Conservation (phyloP, 64 coral and sea anemone genomes). For the Porites lutea region DNA sequence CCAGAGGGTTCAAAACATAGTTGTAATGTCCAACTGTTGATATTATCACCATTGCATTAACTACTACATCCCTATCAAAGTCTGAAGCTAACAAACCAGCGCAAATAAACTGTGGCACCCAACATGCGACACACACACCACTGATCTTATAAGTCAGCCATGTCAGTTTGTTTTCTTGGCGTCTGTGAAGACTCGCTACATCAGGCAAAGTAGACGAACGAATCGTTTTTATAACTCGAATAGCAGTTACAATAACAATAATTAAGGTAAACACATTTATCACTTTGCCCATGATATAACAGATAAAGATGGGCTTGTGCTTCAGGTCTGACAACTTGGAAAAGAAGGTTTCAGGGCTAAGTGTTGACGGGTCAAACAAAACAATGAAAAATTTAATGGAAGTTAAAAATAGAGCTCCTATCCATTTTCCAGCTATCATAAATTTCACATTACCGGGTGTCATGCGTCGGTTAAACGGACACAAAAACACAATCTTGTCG, state of each 20-base stretch:
- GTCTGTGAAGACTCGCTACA: not conserved
- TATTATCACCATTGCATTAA: not conserved
- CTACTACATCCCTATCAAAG: not conserved
- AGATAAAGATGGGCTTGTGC: not conserved
- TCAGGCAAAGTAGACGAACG: not conserved
- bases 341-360: not conserved
- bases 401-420: not conserved
- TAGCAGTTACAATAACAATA: not conserved
- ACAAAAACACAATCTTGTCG: slow-evolving; percentile 14
- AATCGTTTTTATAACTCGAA: not conserved
- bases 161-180: not conserved
- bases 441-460: not conserved
- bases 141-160: not conserved
- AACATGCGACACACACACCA: not conserved
- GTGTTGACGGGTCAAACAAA: not conserved
- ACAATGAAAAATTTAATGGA: not conserved
- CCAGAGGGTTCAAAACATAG: slow-evolving; percentile 1
- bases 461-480: not conserved
- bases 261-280: not conserved
- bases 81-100: not conserved
- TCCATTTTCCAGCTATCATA: not conserved
- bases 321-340: not conserved
- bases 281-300: too few species aligned
- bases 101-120: not conserved
- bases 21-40: not conserved